Evolutionary conservation across 2,888 invertebrate species (phyloP).

Genomic region (Sipha maydis): DNA sequence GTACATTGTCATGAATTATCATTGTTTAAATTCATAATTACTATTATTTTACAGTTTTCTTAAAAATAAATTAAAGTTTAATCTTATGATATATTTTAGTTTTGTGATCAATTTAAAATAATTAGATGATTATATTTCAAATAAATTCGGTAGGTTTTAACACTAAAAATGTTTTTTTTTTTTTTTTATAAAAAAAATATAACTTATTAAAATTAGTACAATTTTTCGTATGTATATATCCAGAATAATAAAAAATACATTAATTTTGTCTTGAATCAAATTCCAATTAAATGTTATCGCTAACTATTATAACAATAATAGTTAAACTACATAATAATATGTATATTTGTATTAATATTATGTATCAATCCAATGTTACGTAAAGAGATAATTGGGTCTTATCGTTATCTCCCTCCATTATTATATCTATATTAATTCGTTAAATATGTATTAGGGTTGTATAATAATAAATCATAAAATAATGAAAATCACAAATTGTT

Average conservation of each 20-base stretch:
- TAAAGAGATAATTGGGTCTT: conserved; percentile 52
- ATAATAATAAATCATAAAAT: conserved; percentile 52
- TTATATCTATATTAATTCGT: conserved; percentile 42
- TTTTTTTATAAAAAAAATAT: not conserved
- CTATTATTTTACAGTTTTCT: no score
- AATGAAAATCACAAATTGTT: conserved; percentile 60
- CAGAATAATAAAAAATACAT: not conserved
- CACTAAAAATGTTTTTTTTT: no score
- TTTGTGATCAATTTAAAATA: no score
- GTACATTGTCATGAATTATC: no score
- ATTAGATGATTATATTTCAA: no score
- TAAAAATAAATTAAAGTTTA: no score
- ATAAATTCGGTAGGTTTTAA: no score
- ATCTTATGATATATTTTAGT: no score
- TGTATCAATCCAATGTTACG: conserved; percentile 2
- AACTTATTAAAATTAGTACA: not conserved
- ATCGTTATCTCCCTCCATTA: conserved; percentile 7
- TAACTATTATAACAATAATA: conserved; percentile 9
- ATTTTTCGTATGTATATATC: not conserved
- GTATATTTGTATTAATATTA: not conserved
- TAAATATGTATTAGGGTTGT: conserved; percentile 54
- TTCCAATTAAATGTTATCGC: conserved; percentile 10
- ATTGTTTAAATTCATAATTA: no score
- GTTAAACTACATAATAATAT: conserved; percentile 19
- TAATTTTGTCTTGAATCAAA: not conserved